A percentile compares a stretch with the other conserved stretches of the same genome.
Evolutionary conservation across 2,113 vertebrate genomes (phyloP).

Genomic region (Platysteira castanea): DNA sequence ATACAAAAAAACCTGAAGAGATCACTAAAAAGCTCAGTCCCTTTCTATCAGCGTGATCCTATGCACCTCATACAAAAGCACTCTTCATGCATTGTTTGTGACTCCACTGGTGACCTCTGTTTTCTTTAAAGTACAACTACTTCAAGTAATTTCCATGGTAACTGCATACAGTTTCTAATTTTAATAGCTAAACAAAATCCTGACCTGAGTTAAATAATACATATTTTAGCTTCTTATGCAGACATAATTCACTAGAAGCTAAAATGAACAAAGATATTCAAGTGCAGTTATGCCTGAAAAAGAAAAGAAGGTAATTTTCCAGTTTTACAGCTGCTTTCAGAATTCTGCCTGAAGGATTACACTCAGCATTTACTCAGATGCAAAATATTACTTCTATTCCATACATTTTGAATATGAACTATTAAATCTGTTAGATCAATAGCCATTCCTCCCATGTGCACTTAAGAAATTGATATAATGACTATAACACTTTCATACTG

Average conservation of each 20-base stretch:
- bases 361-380: conserved; percentile 58
- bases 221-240: conserved; percentile 36
- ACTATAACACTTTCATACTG: conserved; percentile 39
- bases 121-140: conserved; percentile 17
- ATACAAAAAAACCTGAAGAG: not conserved
- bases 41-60: not conserved
- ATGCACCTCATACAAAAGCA: not conserved
- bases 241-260: conserved; percentile 49
- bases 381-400: conserved; percentile 68
- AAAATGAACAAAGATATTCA: conserved; percentile 52
- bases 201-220: not conserved
- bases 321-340: conserved; percentile 66
- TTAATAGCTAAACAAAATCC: not conserved
- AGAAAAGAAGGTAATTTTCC: conserved; percentile 63
- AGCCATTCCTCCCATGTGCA: conserved; percentile 57
- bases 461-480: conserved; percentile 59
- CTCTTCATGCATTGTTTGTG: not conserved
- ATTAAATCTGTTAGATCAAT: conserved; percentile 69
- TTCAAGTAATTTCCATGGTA: not conserved
- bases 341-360: conserved; percentile 67
- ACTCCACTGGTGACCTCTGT: conserved; percentile 32
- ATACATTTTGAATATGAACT: conserved; percentile 60
- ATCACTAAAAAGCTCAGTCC: not conserved
- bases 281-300: conserved; percentile 61
- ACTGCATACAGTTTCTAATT: not conserved